These are phyloP conservation scores for Anastrepha ludens DNA, from an alignment of 1,140 invertebrate genomes.

Conservation along the genomic window DNA sequence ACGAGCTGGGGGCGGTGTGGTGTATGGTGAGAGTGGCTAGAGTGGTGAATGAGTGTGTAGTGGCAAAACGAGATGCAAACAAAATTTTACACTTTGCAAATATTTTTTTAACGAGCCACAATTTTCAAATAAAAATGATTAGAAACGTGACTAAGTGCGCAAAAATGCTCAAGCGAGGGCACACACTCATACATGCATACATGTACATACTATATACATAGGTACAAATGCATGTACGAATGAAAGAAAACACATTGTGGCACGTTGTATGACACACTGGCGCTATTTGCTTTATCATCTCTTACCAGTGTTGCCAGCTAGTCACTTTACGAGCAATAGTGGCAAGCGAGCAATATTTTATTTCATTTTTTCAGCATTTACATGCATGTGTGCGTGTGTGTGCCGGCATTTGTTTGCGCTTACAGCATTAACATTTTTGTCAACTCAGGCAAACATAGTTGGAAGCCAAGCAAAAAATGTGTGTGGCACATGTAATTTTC, in stretches of 20 bases:
- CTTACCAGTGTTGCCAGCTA: conserved; percentile 31
- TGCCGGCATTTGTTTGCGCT: background rate
- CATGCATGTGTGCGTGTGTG: background rate
- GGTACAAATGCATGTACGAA: too few species aligned
- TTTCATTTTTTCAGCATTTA: conserved; percentile 12
- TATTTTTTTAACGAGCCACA: conserved; percentile 53
- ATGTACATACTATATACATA: background rate
- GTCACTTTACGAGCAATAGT: conserved; percentile 15
- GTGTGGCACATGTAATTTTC: conserved; percentile 43
- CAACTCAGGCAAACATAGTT: background rate
- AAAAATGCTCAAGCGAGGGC: background rate
- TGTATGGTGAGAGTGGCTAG: too few species aligned
- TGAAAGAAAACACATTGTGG: background rate
- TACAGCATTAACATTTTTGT: conserved; percentile 49
- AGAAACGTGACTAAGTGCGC: conserved; percentile 55
- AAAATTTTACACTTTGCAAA: conserved; percentile 54
- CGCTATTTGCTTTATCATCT: conserved; percentile 52
- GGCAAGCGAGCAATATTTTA: background rate
- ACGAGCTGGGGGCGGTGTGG: background rate
- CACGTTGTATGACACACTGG: conserved; percentile 11
- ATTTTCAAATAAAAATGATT: conserved; percentile 56
- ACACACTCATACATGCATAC: background rate
- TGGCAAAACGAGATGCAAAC: conserved; percentile 44
- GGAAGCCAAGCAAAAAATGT: background rate
- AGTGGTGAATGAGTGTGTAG: background rate